These are phyloP conservation scores for Eonycteris spelaea DNA, from an alignment of 2,113 vertebrate species.

Conservation along the genomic window DNA sequence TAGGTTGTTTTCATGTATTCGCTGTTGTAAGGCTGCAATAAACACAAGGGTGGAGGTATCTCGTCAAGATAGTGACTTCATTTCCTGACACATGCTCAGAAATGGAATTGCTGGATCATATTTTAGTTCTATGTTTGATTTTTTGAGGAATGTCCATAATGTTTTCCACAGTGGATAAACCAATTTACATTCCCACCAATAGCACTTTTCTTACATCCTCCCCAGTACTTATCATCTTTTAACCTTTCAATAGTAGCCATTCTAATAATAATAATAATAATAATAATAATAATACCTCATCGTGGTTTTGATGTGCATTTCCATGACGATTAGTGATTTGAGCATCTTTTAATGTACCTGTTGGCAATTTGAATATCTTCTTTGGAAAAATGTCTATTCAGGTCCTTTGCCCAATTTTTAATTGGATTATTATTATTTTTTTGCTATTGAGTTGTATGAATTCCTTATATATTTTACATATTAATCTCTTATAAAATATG, in stretches of 20 bases:
- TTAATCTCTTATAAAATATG: background rate
- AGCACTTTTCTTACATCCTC: background rate
- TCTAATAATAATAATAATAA: background rate
- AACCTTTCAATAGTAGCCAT: background rate
- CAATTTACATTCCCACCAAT: background rate
- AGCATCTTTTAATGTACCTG: background rate
- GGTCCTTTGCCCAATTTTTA: background rate
- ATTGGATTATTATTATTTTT: background rate
- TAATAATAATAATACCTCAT: background rate
- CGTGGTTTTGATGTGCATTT: background rate
- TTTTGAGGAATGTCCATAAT: background rate
- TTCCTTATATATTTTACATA: background rate
- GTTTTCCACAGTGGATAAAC: background rate
- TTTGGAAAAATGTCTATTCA: background rate
- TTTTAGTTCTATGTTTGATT: background rate
- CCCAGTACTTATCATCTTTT: background rate
- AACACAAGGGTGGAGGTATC: background rate
- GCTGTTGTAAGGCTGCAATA: background rate
- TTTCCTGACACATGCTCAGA: background rate
- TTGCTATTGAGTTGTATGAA: background rate
- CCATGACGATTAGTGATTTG: background rate
- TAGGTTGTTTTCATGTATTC: background rate
- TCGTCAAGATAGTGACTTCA: background rate
- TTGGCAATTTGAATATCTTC: background rate
- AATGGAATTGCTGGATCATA: background rate